These are phyloP conservation scores for Exocentrus adspersus DNA, from an alignment of 2,888 invertebrate genomes.

Conservation along the genomic window DNA sequence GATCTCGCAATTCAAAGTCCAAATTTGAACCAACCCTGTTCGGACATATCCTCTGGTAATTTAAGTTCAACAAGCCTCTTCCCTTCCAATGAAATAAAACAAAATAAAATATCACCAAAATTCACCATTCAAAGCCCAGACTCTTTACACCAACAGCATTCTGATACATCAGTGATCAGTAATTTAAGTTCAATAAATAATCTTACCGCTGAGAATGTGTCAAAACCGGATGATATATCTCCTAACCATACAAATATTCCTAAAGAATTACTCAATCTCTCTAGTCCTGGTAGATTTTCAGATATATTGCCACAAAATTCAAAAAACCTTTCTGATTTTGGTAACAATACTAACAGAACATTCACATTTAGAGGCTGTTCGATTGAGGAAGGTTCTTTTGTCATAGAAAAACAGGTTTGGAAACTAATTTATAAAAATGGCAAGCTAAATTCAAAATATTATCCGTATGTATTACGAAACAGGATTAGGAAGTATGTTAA, in stretches of 20 bases:
- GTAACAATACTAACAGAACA: neutral
- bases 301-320: neutral
- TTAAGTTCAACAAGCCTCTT: no score
- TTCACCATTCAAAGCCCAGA: no score
- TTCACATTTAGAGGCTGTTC: constrained; percentile 3
- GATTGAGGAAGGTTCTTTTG: constrained; percentile 13
- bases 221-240: neutral
- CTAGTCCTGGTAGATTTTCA: neutral
- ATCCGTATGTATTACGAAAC: constrained; percentile 23
- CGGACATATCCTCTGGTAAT: no score
- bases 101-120: no score
- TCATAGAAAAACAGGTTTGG: constrained; percentile 4
- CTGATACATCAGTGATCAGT: neutral
- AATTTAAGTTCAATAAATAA: neutral
- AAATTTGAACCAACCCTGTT: no score
- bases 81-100: no score
- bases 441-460: constrained; percentile 18
- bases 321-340: neutral
- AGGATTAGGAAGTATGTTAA: constrained; percentile 22
- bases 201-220: neutral
- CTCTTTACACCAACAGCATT: neutral
- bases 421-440: neutral
- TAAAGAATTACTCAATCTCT: neutral
- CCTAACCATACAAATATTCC: neutral
- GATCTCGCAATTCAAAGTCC: no score